Evolutionary conservation across 2,797 vertebrate genomes (phyloP).

Genomic region (Eutrigla gurnardus): DNA sequence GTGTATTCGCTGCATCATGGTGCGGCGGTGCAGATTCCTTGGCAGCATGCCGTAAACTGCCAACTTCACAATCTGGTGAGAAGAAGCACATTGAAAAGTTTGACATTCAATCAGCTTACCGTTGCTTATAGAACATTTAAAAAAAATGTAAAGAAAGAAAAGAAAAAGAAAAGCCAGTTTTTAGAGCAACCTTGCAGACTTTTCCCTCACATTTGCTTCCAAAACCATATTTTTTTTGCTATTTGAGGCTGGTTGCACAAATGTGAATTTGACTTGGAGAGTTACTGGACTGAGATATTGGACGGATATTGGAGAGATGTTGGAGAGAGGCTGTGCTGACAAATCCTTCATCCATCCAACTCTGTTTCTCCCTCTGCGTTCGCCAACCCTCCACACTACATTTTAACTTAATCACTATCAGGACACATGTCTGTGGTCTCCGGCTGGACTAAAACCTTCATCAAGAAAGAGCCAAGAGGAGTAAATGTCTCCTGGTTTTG

Average conservation of each 20-base stretch:
- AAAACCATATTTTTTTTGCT: conserved; percentile 13
- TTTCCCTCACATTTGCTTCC: conserved; percentile 14
- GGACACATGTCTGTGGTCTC: conserved; percentile 48
- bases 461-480: conserved; percentile 30
- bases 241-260: conserved; percentile 7
- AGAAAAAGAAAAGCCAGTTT: background rate
- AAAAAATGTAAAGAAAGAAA: no score
- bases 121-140: background rate
- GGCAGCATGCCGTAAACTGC: conserved; percentile 95
- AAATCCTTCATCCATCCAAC: conserved; percentile 58
- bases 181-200: background rate
- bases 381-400: conserved; percentile 51
- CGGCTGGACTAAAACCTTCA: conserved; percentile 47
- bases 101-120: background rate
- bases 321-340: conserved; percentile 62
- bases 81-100: conserved; percentile 30
- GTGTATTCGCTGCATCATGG: conserved; percentile 96
- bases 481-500: conserved; percentile 22
- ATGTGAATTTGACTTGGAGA: conserved; percentile 53
- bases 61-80: conserved; percentile 89
- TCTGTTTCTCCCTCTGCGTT: conserved; percentile 41
- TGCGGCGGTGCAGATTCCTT: conserved; percentile 91
- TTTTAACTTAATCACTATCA: conserved; percentile 53
- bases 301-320: conserved; percentile 45
- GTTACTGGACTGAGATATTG: conserved; percentile 41